Conservation (phyloP, 37 sponge, comb jelly and placozoan species). For the Cliona cf. orientalis region DNA sequence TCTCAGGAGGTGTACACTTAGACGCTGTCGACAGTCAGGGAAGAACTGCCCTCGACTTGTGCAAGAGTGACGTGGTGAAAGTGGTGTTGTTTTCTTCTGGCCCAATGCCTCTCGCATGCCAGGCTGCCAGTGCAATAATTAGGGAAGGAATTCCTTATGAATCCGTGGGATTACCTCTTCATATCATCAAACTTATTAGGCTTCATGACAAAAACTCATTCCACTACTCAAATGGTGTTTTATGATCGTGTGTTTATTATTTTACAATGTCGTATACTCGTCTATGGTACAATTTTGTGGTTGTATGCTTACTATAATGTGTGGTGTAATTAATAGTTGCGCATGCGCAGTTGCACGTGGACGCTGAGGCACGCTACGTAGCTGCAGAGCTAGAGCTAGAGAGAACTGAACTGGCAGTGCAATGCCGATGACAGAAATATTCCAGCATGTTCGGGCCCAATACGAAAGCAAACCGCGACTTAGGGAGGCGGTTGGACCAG, state of each 20-base stretch:
- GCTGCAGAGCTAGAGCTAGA: too few relatives aligned
- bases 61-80: constrained; percentile 36
- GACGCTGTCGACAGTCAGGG: constrained; percentile 57
- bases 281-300: too few relatives aligned
- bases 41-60: constrained; percentile 13
- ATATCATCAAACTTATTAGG: constrained; percentile 31
- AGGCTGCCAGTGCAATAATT: constrained; percentile 34
- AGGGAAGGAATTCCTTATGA: constrained; percentile 28
- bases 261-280: too few relatives aligned
- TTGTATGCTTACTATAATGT: not conserved
- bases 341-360: not conserved
- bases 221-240: too few relatives aligned
- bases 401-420: too few relatives aligned
- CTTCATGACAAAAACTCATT: constrained; percentile 41
- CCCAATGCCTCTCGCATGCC: constrained; percentile 43
- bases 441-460: constrained; percentile 5
- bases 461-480: not conserved
- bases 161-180: constrained; percentile 42
- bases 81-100: constrained; percentile 41
- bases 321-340: not conserved
- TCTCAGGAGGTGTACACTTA: constrained; percentile 41
- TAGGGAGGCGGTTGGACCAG: constrained; percentile 7
- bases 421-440: constrained; percentile 17
- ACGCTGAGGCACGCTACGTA: too few relatives aligned
- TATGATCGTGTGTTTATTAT: too few relatives aligned